phyloP scores from a whole-genome alignment of 2,113 vertebrate genomes.

The Gnathonemus longibarbis region DNA sequence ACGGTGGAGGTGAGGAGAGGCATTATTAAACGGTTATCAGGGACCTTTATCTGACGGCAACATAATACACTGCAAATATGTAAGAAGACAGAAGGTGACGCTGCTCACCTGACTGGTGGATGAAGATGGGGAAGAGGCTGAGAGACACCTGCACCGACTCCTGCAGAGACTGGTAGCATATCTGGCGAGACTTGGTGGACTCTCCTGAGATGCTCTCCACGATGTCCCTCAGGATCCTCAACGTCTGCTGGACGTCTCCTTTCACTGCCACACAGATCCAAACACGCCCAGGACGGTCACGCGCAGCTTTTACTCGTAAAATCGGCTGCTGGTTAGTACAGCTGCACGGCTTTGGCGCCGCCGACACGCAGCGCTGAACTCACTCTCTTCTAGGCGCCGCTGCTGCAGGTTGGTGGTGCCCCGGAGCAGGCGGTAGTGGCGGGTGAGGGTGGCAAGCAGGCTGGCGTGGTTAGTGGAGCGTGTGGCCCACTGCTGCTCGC shows the following conservation, averaged over 20 bases:
- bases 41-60: not conserved
- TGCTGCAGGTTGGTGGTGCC: conserved; percentile 62
- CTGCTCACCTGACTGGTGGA: conserved; percentile 86
- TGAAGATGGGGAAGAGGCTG: conserved; percentile 88
- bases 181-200: conserved; percentile 93
- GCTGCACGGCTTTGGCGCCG: not conserved
- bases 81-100: not conserved
- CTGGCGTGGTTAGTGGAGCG: conserved; percentile 84
- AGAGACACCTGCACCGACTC: conserved; percentile 95
- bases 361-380: conserved; percentile 43
- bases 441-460: conserved; percentile 78
- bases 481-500: conserved; percentile 86
- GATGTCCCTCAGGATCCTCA: conserved; percentile 83
- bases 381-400: conserved; percentile 76
- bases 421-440: conserved; percentile 78
- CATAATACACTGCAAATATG: not conserved
- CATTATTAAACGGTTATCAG: not conserved
- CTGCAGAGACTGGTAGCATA: conserved; percentile 95
- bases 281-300: not conserved
- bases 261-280: conserved; percentile 64
- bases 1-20: not conserved
- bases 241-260: conserved; percentile 81
- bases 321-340: not conserved
- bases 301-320: not conserved
- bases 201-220: conserved; percentile 91